Base-by-base conservation (phyloP, 2,113 vertebrate genomes). In the Athene cunicularia region DNA sequence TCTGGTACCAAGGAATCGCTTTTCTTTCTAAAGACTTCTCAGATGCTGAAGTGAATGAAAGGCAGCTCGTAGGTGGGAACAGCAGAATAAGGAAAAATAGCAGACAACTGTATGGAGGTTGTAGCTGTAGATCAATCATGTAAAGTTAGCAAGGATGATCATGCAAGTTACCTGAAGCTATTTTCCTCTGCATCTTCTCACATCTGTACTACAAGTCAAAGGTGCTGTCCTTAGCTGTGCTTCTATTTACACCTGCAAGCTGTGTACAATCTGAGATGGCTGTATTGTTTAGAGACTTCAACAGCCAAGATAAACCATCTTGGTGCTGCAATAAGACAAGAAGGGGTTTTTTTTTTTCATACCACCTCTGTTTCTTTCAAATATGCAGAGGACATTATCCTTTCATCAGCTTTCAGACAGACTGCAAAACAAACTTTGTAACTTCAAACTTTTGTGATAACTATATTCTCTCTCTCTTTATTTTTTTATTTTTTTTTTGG, bases 331-430 rank as follows among this genome's bases (percentile, higher is more conserved):
- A n/a, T 41, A 79, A 86, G 60, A 67, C 49, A 88, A 80, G 63
- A 68, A 86, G 26, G 21, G 64, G n/a, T n/a, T n/a, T n/a, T 19
- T 24, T 79, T 85, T 91, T 70, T 76, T 77, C 35, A 39, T n/a
- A 56, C 11, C 28, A 26, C 19, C 63, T 74, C 45, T 18, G 9
- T 77, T 93, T 91, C 59, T 87, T 75, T 71, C 74, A 93, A 83
- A 80, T 83, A 91, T 79, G 9, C 58, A 43, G 55, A 71, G 43
- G 73, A 80, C 62, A 71, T 91, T 91, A 88, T 80, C 43, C 89
- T 95, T 95, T 91, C 83, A 95, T 53, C 73, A 96, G 30, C 64
- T 91, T 94, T 95, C 80, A 77, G 83, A 63, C 45, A 79, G 77
- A 72, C 56, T 72, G 80, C 43, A 53, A 72, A 91, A 87, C 53